Evolutionary conservation across 2,797 vertebrate genomes (phyloP), one percentile per base, ranked within the genome.

Genomic region (Myripristis jacobus): DNA sequence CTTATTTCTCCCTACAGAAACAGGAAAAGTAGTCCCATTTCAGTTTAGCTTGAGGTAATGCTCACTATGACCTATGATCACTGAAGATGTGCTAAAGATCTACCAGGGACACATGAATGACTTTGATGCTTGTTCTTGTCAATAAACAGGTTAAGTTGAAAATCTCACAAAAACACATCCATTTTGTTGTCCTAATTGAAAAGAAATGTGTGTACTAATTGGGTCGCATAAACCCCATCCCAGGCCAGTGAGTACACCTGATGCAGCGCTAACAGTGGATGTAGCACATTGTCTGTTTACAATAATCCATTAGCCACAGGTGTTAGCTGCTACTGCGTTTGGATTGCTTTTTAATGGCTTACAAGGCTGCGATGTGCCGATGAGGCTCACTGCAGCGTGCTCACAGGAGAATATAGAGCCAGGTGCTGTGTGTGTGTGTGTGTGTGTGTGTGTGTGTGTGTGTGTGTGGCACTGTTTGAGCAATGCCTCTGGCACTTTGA

Each of bases 321-420:
- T 90, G 86, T n/a, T 21, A 7, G 4, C 9, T 22, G 47, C 47
- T 22, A 22, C 19, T 6, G 18, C 22, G 53, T 79, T 82, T 66
- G 78, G 83, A 87, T 82, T 72, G 70, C 59, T 82, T 85, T 88
- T 85, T 89, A 87, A 90, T 82, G 77, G 77, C 80, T 56, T 76
- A 62, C 34, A 58, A 73, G 61, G 57, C 71, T 60, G 66, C 10
- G 10, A 70, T 24, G 74, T 67, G 74, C 67, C 82, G 77, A 57
- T 52, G 77, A 84, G 73, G 81, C 73, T 10, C 53, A 68, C 77
- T 73, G 54, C 52, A 75, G 69, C 24, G 2, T 80, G 74, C 82
- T 71, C 81, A 82, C 80, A 54, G 69, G 78, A 84, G 77, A 68
- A 74, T 61, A 79, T 56, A 73, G 60, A 74, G 59, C 66, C 81